These are phyloP conservation scores for Callimorpha dominula DNA, from an alignment of 2,888 invertebrate genomes.

Conservation along the genomic window DNA sequence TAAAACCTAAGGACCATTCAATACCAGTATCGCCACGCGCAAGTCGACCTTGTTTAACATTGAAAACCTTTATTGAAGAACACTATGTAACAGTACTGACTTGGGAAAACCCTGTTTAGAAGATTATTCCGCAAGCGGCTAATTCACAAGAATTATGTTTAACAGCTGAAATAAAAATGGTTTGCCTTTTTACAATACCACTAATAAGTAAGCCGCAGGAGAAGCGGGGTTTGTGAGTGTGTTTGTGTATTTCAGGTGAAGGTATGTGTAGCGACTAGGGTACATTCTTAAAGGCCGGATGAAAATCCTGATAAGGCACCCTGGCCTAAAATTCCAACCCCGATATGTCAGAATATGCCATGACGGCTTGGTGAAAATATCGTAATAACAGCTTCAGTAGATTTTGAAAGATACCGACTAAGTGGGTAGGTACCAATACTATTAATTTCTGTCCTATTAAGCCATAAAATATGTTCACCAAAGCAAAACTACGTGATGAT, in stretches of 20 bases:
- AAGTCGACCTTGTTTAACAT: no score
- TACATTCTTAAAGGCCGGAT: neutral
- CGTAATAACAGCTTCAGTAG: neutral
- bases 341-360: no score
- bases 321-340: no score
- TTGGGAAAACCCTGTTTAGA: neutral
- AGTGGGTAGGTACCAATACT: neutral
- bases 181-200: no score
- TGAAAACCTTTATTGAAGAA: no score
- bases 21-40: no score
- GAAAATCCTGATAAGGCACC: no score
- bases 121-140: neutral
- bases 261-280: neutral
- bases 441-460: conserved; percentile 11
- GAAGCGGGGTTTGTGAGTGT: neutral
- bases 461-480: conserved; percentile 13
- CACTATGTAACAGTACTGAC: no score
- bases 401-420: neutral
- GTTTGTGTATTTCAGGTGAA: neutral
- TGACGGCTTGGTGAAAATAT: neutral
- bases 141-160: no score
- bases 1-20: no score
- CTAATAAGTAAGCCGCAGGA: no score
- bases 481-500: conserved; percentile 14
- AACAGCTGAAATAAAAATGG: no score